phyloP scores from a whole-genome alignment of 1,140 invertebrate species.

The Scaptodrosophila lebanonensis region DNA sequence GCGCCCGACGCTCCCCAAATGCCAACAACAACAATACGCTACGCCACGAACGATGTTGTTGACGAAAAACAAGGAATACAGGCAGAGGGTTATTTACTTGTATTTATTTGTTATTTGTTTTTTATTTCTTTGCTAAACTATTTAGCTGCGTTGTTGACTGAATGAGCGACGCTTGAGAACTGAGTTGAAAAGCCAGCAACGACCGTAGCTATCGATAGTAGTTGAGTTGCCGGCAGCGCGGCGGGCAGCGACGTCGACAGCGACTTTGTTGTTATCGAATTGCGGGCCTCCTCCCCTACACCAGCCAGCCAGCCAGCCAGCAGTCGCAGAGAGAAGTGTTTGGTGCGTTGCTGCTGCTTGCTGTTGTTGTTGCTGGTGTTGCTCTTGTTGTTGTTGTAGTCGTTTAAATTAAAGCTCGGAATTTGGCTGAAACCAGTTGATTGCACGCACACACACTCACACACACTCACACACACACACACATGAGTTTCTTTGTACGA shows the following conservation, averaged over 20 bases:
- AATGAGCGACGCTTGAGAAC: slow-evolving; percentile 62
- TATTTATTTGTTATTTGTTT: slow-evolving; percentile 3
- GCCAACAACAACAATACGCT: no score
- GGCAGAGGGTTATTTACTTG: neutral
- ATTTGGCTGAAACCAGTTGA: slow-evolving; percentile 71
- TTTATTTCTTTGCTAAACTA: neutral
- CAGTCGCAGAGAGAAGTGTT: no score
- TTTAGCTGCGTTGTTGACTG: slow-evolving; percentile 37
- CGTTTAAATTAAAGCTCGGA: slow-evolving; percentile 69
- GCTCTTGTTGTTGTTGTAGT: slow-evolving; percentile 26
- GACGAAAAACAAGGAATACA: neutral
- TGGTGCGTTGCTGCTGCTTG: neutral
- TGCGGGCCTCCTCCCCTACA: no score
- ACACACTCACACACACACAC: slow-evolving; percentile 14
- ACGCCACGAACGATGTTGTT: neutral
- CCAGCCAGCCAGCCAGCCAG: no score
- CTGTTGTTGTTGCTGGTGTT: slow-evolving; percentile 21
- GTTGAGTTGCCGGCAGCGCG: slow-evolving; percentile 22
- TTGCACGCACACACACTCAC: slow-evolving; percentile 46
- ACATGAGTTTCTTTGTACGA: slow-evolving; percentile 18
- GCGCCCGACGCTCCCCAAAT: neutral
- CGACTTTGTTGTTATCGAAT: slow-evolving; percentile 23
- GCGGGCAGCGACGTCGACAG: slow-evolving; percentile 3
- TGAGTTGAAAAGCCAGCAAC: slow-evolving; percentile 23
- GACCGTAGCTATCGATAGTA: slow-evolving; percentile 61